Base-by-base conservation (phyloP, 1,140 invertebrate species). In the Lepidotrigona ventralis region DNA sequence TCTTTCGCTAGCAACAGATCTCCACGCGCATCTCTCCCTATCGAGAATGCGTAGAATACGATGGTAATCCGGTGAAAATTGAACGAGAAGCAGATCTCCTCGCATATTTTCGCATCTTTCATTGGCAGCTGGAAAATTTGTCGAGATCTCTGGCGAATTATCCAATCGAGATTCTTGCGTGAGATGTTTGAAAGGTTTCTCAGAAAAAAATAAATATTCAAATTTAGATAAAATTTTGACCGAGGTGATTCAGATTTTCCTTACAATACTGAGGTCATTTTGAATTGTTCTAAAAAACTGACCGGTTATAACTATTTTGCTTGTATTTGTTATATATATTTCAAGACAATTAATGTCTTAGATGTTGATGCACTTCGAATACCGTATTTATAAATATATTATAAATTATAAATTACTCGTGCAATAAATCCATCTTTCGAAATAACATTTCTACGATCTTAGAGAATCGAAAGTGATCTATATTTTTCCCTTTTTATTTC, bases 381-480 rank as follows among this genome's bases (percentile, higher is more conserved):
- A n/a, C 11, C 23, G 19, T 58, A 58, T 2, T 58, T 12, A n/a
- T 12, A n/a, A n/a, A n/a, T n/a, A n/a, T n/a, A n/a, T n/a, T n/a
- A n/a, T n/a, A 12, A 12, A 60, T 60, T 33, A 33, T 33, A 33
- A 33, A 33, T 60, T 60, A 60, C 23, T 60, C 21, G 9, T 23
- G 56, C 2, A 58, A 11, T 23, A n/a, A 60, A 5, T 60, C 23
- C 14, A 12, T 14, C 23, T 8, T 58, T 23, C 23, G 23, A 14
- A n/a, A 60, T 60, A 60, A 60, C n/a, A 60, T 60, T 60, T 12
- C 58, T n/a, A 60, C 12, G 0, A n/a, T n/a, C 3, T n/a, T 14
- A 60, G n/a, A n/a, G 5, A n/a, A 0, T 14, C 23, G 12, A n/a
- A n/a, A 4, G 23, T 14, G 3, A 14, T 1, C 23, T n/a, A n/a